Base-by-base conservation (phyloP, 2,888 invertebrate genomes). In the Acanthococcus lagerstroemiae region DNA sequence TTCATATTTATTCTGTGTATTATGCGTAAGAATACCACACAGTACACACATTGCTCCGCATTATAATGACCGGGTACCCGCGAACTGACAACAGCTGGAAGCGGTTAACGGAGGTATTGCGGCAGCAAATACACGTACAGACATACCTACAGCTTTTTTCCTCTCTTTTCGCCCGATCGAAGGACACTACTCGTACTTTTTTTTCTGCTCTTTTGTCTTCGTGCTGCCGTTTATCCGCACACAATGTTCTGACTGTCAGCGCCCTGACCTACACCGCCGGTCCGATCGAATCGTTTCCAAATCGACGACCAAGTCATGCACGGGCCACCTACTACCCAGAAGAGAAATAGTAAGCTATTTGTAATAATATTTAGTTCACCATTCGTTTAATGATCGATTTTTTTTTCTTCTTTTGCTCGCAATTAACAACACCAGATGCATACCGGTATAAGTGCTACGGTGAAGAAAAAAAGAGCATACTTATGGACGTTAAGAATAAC, bases 251-350 rank as follows among this genome's bases (percentile, higher is more conserved):
- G n/a, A n/a, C n/a, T n/a, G 37, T 19, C 22, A 37, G 55, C 55
- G 55, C 27, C 15, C 37, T 56, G 55, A 56, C 55, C 55, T 56
- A 56, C 55, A 37, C 55, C 21, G 37, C 26, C 30, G 27, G 30
- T 55, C 30, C 26, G 55, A 30, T 21, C 19, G 24, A 27, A n/a
- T 27, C 12, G 55, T 55, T 55, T 55, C 55, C 55, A 55, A 55
- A 55, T 55, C 52, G 52, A 52, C 24, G 26, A 27, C 19, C 27
- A 15, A 19, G 44, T 56, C 55, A 44, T 56, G 55, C 55, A 22
- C 55, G 55, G n/a, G 26, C 55, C 55, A 56, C 55, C 55, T 56
- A 56, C 55, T n/a, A n/a, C n/a, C n/a, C n/a, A n/a, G n/a, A n/a
- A n/a, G n/a, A n/a, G n/a, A n/a, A n/a, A n/a, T n/a, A n/a, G n/a